Evolutionary conservation across 2,888 invertebrate genomes (phyloP), one percentile per base, ranked within the genome.

Genomic region (Serripes groenlandicus): DNA sequence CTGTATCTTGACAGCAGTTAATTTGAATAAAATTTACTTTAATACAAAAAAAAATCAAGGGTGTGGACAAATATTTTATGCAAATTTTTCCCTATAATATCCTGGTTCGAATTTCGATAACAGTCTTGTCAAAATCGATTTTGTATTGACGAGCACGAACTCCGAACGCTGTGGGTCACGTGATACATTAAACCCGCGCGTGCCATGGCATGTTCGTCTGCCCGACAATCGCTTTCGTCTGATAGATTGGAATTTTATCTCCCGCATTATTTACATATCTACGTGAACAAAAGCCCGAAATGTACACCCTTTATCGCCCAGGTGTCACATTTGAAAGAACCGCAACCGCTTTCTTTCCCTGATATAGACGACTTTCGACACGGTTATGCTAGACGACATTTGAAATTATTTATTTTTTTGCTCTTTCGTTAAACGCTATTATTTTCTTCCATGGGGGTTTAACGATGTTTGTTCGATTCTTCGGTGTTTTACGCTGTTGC

Each of bases 151-250:
- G 35, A 66, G n/a, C 66, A 66, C 66, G 66, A 28, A 28, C 34
- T 66, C 15, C 42, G 28, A 28, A 21, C 28, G 66, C 66, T 15
- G 3, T n/a, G 66, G 42, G 21, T 66, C 66, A 66, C 66, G 66
- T 66, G 66, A 42, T 42, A 37, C 9, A 42, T 66, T n/a, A 42
- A 66, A 23, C 18, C 11, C 66, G 69, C 81, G 81, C 81, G 81
- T 77, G 81, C 72, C 34, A 18, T 4, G 49, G 76, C 81, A 73
- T 42, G 79, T 75, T 72, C 76, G 64, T 60, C 69, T 75, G 64
- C n/a, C 56, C 5, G 9, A 23, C 66, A n/a, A 78, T 68, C 30
- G 37, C 68, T 28, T 49, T 56, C 71, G 37, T 73, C 72, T 23
- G 21, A 23, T 23, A 11, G 23, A 58, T 52, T 26, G 70, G 69